A percentile compares a stretch with the other conserved stretches of the same genome.
These are phyloP conservation scores for Catharus fuscescens DNA, from an alignment of 2,113 vertebrate species.

Conservation along the genomic window DNA sequence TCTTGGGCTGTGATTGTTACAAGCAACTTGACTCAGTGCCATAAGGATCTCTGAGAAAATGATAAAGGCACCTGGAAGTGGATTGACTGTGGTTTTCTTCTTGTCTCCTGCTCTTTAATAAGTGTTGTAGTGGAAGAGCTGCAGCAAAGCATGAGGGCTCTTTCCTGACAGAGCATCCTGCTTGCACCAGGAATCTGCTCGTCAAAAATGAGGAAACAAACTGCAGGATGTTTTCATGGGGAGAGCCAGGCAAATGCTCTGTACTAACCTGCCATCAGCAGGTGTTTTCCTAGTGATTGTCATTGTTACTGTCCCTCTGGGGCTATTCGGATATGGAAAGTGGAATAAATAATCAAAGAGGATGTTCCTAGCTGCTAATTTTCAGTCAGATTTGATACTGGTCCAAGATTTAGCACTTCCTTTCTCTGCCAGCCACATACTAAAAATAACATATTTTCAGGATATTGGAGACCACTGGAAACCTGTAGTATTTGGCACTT, in stretches of 20 bases:
- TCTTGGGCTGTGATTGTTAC: background rate
- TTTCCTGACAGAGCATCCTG: background rate
- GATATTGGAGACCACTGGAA: constrained; percentile 50
- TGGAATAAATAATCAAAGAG: constrained; percentile 58
- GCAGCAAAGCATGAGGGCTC: background rate
- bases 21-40: background rate
- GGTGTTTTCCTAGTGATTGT: constrained; percentile 49
- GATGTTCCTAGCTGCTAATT: constrained; percentile 67
- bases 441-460: constrained; percentile 68
- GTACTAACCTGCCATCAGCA: constrained; percentile 1
- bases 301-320: constrained; percentile 20
- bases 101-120: background rate
- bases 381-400: constrained; percentile 48
- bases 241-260: background rate
- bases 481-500: constrained; percentile 42
- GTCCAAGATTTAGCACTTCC: constrained; percentile 68
- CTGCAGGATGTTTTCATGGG: background rate
- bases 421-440: constrained; percentile 42
- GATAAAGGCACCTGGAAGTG: background rate
- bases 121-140: background rate
- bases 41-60: background rate
- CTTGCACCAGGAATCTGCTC: background rate
- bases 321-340: constrained; percentile 42
- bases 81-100: background rate
- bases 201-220: background rate